Percentiles rank a stretch among this genome's conserved stretches.
Conservation (phyloP, 2,888 invertebrate genomes). For the Noctua comes region DNA sequence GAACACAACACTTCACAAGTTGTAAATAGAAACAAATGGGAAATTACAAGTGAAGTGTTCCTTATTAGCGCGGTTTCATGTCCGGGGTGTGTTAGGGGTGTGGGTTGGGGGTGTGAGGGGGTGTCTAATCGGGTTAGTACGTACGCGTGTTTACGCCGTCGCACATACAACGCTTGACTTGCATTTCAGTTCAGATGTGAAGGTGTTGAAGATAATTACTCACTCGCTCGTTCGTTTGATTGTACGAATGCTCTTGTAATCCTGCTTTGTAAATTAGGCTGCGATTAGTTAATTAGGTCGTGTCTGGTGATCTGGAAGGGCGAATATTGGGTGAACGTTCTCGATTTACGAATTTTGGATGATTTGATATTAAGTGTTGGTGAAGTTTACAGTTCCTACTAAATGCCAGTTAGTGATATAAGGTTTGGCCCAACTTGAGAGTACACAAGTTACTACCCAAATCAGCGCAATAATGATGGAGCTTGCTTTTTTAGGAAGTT, state of each 20-base stretch:
- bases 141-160: slow-evolving; percentile 69
- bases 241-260: slow-evolving; percentile 62
- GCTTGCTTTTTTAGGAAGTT: neutral
- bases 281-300: slow-evolving; percentile 50
- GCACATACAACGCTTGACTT: slow-evolving; percentile 71
- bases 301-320: slow-evolving; percentile 24
- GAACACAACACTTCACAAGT: slow-evolving; percentile 59
- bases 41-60: slow-evolving; percentile 76
- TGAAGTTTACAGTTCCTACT: neutral
- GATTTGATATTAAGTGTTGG: neutral
- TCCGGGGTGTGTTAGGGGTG: slow-evolving; percentile 60
- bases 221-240: slow-evolving; percentile 63
- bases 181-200: slow-evolving; percentile 69
- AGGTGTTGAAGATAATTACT: slow-evolving; percentile 68
- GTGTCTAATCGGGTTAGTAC: slow-evolving; percentile 71
- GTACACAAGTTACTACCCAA: too few species aligned
- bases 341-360: neutral
- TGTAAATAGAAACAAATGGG: slow-evolving; percentile 74
- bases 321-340: neutral
- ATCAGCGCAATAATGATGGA: neutral
- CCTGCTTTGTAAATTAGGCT: slow-evolving; percentile 58
- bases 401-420: neutral
- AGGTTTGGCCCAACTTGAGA: too few species aligned
- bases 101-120: slow-evolving; percentile 41
- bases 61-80: slow-evolving; percentile 77